Evolutionary conservation across 2,888 invertebrate genomes (phyloP).

Genomic region (Ophion obscuratus): DNA sequence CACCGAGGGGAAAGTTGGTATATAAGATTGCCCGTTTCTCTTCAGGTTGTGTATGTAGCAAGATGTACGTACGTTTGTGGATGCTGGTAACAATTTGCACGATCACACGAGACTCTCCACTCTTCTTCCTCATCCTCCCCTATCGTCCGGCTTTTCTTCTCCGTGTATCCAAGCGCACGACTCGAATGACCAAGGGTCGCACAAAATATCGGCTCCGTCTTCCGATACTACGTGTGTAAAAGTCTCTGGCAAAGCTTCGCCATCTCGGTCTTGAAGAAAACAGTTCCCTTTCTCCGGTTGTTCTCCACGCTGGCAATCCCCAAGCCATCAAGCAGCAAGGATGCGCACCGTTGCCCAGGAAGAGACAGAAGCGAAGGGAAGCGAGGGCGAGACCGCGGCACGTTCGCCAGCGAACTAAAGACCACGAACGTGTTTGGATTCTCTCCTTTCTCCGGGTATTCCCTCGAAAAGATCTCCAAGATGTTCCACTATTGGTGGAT

Average conservation of each 20-base stretch:
- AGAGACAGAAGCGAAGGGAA: conserved; percentile 10
- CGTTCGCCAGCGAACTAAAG: conserved; percentile 55
- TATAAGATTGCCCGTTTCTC: conserved; percentile 3
- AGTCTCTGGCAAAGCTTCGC: conserved; percentile 28
- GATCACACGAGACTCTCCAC: conserved; percentile 22
- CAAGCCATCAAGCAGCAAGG: conserved; percentile 29
- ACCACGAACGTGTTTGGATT: conserved; percentile 64
- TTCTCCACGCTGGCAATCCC: conserved; percentile 21
- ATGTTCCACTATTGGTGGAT: conserved; percentile 43
- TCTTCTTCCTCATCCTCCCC: conserved; percentile 16
- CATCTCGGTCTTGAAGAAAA: conserved; percentile 34
- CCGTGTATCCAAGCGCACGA: conserved; percentile 39
- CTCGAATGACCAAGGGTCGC: conserved; percentile 56
- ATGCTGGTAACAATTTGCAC: conserved; percentile 63
- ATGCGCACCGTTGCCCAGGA: conserved; percentile 37
- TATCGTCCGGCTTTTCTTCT: conserved; percentile 22
- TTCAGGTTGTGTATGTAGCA: neutral
- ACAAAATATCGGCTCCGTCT: conserved; percentile 36
- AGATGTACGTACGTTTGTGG: conserved; percentile 27
- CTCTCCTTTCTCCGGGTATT: conserved; percentile 38
- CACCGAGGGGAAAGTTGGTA: conserved; percentile 34
- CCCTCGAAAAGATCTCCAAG: conserved; percentile 51
- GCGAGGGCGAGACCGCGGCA: conserved; percentile 57
- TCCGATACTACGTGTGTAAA: conserved; percentile 23
- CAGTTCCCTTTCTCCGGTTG: conserved; percentile 7